Percentiles rank a stretch among this genome's conserved stretches.
These are phyloP conservation scores for Sialia sialis DNA, from an alignment of 2,113 vertebrate genomes.

Conservation along the genomic window DNA sequence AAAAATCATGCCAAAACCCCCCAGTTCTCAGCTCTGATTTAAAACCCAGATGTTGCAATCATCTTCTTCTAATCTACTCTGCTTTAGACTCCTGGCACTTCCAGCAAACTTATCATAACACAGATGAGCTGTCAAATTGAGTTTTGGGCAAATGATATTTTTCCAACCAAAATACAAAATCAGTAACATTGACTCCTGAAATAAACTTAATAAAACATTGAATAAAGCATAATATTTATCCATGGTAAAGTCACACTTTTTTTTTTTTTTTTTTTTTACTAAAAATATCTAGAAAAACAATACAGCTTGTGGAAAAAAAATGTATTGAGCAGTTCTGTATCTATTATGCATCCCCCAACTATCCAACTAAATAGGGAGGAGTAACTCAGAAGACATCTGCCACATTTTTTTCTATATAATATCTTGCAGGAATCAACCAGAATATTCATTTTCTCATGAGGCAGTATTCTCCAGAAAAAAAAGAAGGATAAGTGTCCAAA, in stretches of 20 bases:
- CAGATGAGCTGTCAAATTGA: background rate
- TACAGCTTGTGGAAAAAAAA: background rate
- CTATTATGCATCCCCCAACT: background rate
- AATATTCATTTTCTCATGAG: background rate
- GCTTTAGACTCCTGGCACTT: background rate
- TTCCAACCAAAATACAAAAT: background rate
- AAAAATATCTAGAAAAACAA: background rate
- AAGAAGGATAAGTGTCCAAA: background rate
- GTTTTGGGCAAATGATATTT: background rate
- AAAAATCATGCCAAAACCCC: background rate
- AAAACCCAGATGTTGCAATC: background rate
- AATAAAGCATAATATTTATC: background rate
- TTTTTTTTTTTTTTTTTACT: background rate
- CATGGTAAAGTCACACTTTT: background rate
- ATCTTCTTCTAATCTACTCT: background rate
- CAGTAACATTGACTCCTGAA: background rate
- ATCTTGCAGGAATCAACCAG: background rate
- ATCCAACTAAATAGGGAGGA: background rate
- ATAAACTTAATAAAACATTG: background rate
- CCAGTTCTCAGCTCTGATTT: background rate
- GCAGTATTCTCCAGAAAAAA: background rate
- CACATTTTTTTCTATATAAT: background rate
- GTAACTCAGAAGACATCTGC: background rate
- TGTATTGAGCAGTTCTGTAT: background rate
- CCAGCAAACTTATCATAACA: background rate